Evolutionary conservation across 2,797 vertebrate genomes (phyloP), one percentile per base, ranked within the genome.

Genomic region (Rachycentron canadum): DNA sequence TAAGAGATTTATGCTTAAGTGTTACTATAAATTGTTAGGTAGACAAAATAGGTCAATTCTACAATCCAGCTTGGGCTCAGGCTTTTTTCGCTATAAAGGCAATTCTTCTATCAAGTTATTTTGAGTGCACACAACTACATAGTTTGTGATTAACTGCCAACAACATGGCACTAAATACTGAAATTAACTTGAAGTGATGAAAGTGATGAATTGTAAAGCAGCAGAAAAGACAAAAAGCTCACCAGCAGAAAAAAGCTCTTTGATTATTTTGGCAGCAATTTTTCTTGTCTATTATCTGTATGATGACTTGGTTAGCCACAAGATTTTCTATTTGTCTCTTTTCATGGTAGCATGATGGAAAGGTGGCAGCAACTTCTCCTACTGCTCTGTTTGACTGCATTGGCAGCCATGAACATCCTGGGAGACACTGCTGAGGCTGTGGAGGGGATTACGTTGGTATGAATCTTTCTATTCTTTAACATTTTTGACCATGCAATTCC

Each of bases 381-480:
- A 1, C 47, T 90, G 69, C 76, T 89, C 73, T 75, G 84, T 55
- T 2, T 86, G 28, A 25, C 68, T 38, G 49, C 79, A 52, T 30
- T 26, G 1, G 41, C 55, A 4, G 30, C 43, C 3, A 10, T 70
- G 3, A 52, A 19, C 13, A n/a, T 23, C 7, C 4, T 41, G 3
- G 64, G 34, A 40, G 55, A n/a, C 49, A 0, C 19, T 21, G 17
- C 13, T 25, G 34, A 34, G 2, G 4, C 2, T 13, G 16, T 21
- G 19, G 30, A 52, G 13, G 23, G 62, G 0, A 6, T 40, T 25
- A 36, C 10, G 28, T 16, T 3, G 49, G 86, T 87, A 81, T 60
- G 77, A 61, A 43, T 19, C 3, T 0, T 21, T 71, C 11, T 38
- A 0, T 8, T 21, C 0, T 38, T 56, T 1, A 16, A 25, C 36